These are phyloP conservation scores for Typhlichthys subterraneus DNA, from an alignment of 2,797 vertebrate genomes.

Conservation along the genomic window DNA sequence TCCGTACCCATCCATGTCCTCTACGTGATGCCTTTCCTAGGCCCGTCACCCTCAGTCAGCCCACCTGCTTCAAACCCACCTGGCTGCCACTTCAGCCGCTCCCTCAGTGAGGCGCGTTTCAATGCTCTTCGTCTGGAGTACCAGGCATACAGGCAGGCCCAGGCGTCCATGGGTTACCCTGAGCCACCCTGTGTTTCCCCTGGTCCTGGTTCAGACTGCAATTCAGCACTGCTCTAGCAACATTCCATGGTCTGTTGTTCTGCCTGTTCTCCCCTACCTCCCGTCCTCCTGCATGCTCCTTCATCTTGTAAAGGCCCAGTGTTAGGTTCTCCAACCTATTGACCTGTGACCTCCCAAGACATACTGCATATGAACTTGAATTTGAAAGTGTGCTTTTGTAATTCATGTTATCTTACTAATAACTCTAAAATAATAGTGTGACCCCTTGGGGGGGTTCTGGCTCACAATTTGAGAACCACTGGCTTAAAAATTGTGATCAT, in stretches of 20 bases:
- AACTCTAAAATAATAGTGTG: too few relatives aligned
- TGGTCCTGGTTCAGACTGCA: slow-evolving; percentile 67
- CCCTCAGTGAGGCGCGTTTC: slow-evolving; percentile 81
- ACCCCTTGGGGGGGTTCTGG: too few relatives aligned
- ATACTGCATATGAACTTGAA: too few relatives aligned
- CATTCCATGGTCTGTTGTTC: slow-evolving; percentile 65
- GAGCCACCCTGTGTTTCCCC: slow-evolving; percentile 51
- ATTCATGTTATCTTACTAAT: too few relatives aligned
- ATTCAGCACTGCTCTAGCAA: slow-evolving; percentile 79
- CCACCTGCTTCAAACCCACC: slow-evolving; percentile 61
- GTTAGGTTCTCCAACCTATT: too few relatives aligned
- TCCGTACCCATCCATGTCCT: slow-evolving; percentile 61
- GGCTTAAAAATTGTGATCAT: too few relatives aligned
- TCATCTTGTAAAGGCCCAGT: not conserved
- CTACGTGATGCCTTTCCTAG: slow-evolving; percentile 63
- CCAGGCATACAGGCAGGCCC: slow-evolving; percentile 75
- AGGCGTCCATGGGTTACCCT: slow-evolving; percentile 61
- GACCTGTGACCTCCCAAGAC: too few relatives aligned
- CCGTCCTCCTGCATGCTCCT: slow-evolving; percentile 29
- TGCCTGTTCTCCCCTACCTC: slow-evolving; percentile 32
- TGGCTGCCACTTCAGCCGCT: slow-evolving; percentile 59
- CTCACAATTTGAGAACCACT: too few relatives aligned
- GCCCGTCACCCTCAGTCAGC: slow-evolving; percentile 68
- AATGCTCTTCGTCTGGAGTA: slow-evolving; percentile 81
- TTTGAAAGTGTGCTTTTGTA: too few relatives aligned